These are phyloP conservation scores for Lymantria dispar DNA, from an alignment of 2,888 invertebrate genomes.

Conservation along the genomic window DNA sequence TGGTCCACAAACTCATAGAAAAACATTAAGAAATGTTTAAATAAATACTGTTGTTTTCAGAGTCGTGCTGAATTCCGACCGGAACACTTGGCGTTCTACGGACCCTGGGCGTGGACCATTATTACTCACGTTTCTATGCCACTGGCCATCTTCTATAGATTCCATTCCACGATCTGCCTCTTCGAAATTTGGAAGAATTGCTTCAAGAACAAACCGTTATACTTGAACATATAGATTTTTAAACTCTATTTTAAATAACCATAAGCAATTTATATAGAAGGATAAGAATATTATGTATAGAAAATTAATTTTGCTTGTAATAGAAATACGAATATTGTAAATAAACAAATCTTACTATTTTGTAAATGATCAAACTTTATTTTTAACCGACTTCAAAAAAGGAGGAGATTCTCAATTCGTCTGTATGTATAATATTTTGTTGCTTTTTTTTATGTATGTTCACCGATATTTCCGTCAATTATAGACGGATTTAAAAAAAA, in stretches of 20 bases:
- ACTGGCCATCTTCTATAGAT: slow-evolving; percentile 93
- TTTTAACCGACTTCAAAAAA: too few species aligned
- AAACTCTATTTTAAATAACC: background rate
- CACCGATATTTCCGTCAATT: too few species aligned
- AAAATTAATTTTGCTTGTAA: background rate
- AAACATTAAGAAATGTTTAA: too few species aligned
- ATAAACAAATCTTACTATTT: slow-evolving; percentile 1
- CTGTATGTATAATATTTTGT: too few species aligned
- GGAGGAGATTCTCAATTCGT: too few species aligned
- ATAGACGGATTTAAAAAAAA: too few species aligned
- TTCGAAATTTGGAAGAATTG: slow-evolving; percentile 96
- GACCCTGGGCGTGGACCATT: slow-evolving; percentile 95
- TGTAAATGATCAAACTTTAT: background rate
- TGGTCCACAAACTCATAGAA: too few species aligned
- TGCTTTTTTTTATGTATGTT: too few species aligned
- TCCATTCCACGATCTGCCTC: slow-evolving; percentile 95
- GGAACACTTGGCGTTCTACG: slow-evolving; percentile 91
- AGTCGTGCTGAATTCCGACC: slow-evolving; percentile 92
- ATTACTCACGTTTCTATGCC: slow-evolving; percentile 95
- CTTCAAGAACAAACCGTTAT: slow-evolving; percentile 86
- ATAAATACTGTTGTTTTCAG: slow-evolving; percentile 47
- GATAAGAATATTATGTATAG: background rate
- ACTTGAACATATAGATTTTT: slow-evolving; percentile 64
- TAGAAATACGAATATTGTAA: background rate
- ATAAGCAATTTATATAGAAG: background rate